Evolutionary conservation across 2,888 invertebrate species (phyloP).

Genomic region (Meliscaeva auricollis): DNA sequence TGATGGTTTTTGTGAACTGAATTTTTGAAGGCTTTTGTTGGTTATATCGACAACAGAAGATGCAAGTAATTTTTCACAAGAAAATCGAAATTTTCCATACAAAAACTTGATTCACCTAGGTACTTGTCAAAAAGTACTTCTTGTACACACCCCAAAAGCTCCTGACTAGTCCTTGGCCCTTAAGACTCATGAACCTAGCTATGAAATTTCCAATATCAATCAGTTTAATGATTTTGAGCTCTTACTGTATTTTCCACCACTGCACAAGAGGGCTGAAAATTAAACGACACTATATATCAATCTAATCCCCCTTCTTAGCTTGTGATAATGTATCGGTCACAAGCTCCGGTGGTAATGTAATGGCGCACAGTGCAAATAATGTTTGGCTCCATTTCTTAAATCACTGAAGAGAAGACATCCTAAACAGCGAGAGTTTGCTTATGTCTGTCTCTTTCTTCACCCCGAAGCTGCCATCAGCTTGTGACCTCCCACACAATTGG

Average conservation of each 20-base stretch:
- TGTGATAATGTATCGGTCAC: slow-evolving; percentile 71
- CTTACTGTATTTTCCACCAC: neutral
- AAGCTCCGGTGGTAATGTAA: slow-evolving; percentile 48
- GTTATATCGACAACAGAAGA: too few species aligned
- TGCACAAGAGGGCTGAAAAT: neutral
- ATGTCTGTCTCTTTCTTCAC: neutral
- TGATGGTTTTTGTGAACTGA: too few species aligned
- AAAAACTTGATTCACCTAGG: too few species aligned
- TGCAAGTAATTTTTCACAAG: too few species aligned
- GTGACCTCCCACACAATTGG: slow-evolving; percentile 66
- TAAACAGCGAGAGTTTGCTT: slow-evolving; percentile 66
- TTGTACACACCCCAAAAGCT: too few species aligned
- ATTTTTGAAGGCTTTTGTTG: too few species aligned
- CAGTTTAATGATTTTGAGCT: neutral
- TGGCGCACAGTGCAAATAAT: slow-evolving; percentile 67
- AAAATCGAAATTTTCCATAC: too few species aligned
- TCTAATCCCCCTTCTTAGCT: slow-evolving; percentile 38
- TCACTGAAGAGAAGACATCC: slow-evolving; percentile 73
- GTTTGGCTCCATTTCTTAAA: slow-evolving; percentile 70
- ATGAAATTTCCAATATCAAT: neutral
- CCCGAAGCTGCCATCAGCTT: slow-evolving; percentile 26
- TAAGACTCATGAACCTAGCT: too few species aligned
- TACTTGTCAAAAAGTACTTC: too few species aligned
- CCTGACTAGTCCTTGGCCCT: too few species aligned
- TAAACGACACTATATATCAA: slow-evolving; percentile 24